Percentiles rank a stretch among this genome's conserved stretches.
These are phyloP conservation scores for Habrosyne pyritoides DNA, from an alignment of 2,888 invertebrate genomes.

Conservation along the genomic window DNA sequence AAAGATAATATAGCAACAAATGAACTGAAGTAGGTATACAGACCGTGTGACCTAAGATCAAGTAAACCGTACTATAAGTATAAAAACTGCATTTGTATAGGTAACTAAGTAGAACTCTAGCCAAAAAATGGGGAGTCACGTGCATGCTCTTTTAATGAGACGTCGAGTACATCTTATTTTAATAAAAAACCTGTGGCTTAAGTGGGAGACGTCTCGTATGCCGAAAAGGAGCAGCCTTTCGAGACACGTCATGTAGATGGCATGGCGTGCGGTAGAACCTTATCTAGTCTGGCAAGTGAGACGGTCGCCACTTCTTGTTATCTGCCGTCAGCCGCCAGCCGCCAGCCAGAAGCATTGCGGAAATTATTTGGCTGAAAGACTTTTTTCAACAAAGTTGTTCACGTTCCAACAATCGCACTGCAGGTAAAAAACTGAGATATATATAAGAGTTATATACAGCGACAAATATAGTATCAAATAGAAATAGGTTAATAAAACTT, in stretches of 20 bases:
- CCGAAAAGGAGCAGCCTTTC: slow-evolving; percentile 8
- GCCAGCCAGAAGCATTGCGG: slow-evolving; percentile 12
- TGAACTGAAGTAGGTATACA: background rate
- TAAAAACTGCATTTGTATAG: background rate
- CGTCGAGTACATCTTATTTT: slow-evolving; percentile 9
- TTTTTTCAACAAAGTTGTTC: background rate
- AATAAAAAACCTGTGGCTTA: slow-evolving; percentile 7
- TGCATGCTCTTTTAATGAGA: slow-evolving; percentile 10
- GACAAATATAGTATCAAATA: too few relatives aligned
- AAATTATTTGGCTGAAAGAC: slow-evolving; percentile 16
- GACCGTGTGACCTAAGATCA: background rate
- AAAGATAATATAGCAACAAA: background rate
- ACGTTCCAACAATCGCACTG: background rate
- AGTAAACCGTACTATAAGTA: too few relatives aligned
- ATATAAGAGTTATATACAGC: background rate
- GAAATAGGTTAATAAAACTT: too few relatives aligned
- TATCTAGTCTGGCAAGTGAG: slow-evolving; percentile 20
- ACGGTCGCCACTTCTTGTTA: slow-evolving; percentile 27
- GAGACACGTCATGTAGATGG: background rate
- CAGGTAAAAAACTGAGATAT: background rate
- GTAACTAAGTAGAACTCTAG: background rate
- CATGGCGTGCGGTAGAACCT: slow-evolving; percentile 16
- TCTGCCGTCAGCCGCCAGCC: slow-evolving; percentile 18
- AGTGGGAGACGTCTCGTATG: slow-evolving; percentile 14
- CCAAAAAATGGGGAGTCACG: slow-evolving; percentile 6